A percentile compares a stretch with the other conserved stretches of the same genome.
Conservation (phyloP, 2,113 vertebrate species). For the Butorides virescens region DNA sequence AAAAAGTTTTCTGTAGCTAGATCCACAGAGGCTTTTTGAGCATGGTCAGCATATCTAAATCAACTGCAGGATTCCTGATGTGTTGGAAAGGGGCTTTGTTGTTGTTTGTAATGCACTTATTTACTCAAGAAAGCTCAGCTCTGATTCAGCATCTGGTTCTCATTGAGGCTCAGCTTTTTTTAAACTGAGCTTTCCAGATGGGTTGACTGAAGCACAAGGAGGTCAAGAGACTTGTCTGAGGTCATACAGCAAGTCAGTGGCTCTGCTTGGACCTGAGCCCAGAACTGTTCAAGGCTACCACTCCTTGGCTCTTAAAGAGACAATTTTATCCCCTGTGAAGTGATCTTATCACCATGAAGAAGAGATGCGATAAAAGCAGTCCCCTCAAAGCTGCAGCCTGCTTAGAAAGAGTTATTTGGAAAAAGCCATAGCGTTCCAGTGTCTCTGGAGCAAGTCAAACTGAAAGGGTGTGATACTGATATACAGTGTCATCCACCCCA, state of each 20-base stretch:
- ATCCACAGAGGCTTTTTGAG: slow-evolving; percentile 28
- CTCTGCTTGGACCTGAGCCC: slow-evolving; percentile 62
- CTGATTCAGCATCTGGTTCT: slow-evolving; percentile 71
- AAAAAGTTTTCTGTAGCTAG: neutral
- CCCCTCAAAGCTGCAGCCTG: slow-evolving; percentile 17
- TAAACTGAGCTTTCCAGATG: slow-evolving; percentile 60
- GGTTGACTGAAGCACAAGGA: slow-evolving; percentile 64
- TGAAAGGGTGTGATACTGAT: neutral
- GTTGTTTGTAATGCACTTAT: slow-evolving; percentile 69
- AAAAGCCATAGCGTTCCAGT: neutral
- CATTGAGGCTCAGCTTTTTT: slow-evolving; percentile 64
- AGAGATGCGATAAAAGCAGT: slow-evolving; percentile 18
- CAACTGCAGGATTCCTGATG: slow-evolving; percentile 60
- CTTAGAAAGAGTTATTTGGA: slow-evolving; percentile 24
- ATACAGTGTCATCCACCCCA: neutral
- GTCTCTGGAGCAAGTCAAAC: neutral
- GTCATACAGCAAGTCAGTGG: slow-evolving; percentile 69
- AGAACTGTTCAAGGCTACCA: slow-evolving; percentile 63
- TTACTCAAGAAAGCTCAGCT: slow-evolving; percentile 63
- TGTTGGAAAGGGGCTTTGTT: slow-evolving; percentile 62
- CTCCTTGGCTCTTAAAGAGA: slow-evolving; percentile 65
- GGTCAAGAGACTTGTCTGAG: slow-evolving; percentile 71
- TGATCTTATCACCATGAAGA: slow-evolving; percentile 50
- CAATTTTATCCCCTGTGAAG: slow-evolving; percentile 57
- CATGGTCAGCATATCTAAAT: slow-evolving; percentile 64